Evolutionary conservation across 2,888 invertebrate species (phyloP), one percentile per base, ranked within the genome.

Genomic region (Branchipolynoe longqiensis): DNA sequence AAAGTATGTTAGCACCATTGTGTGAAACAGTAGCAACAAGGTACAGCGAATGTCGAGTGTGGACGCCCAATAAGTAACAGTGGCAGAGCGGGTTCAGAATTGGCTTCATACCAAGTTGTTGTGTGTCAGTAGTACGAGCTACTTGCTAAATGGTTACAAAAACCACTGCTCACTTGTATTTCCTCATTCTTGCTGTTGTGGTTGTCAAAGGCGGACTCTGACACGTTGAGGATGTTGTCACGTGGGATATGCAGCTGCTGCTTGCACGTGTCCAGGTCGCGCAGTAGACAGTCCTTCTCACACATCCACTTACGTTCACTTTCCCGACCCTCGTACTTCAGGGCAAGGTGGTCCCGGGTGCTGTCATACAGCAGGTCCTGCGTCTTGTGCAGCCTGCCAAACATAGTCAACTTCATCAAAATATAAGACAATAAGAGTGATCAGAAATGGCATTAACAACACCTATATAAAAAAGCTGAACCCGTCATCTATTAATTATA

Each of bases 351-450:
- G 84, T 94, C 94, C 88, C 92, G 91, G 1, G 94, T 94, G 87
- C 92, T 93, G 87, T 93, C 93, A 88, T 94, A 94, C 85, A 94
- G 89, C n/a, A 94, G 89, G 85, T 94, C 93, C 88, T 94, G 94
- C 2, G 93, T 93, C 88, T 94, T 92, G 88, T 94, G 92, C 82
- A 94, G 89, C 87, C 94, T 93, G 89, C n/a, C n/a, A n/a, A n/a
- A n/a, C n/a, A n/a, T n/a, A n/a, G n/a, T n/a, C n/a, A n/a, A n/a
- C n/a, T n/a, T n/a, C n/a, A n/a, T 33, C 58, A 8, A 48, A 48
- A 48, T 8, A 48, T 48, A 48, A 48, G 59, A 62, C 25, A 62
- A 3, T 48, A 48, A 48, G 18, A 64, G 28, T 48, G 48, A 18
- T n/a, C n/a, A n/a, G n/a, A n/a, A n/a, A n/a, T n/a, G n/a, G n/a